Evolutionary conservation across 2,113 vertebrate genomes (phyloP), one percentile per base, ranked within the genome.

Genomic region (Drymodes brunneopygia): DNA sequence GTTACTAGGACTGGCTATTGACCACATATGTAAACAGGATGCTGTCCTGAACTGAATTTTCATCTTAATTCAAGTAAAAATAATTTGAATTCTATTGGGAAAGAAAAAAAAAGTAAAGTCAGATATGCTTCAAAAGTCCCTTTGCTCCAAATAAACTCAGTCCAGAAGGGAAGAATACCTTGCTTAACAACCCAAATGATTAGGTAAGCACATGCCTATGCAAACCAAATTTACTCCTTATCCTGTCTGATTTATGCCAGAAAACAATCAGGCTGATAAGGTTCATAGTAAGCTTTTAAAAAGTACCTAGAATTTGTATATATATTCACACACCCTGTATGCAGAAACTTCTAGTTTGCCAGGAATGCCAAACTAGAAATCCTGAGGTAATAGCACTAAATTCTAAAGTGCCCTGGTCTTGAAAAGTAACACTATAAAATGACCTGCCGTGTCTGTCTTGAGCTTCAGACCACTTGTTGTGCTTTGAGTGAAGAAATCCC

Each of bases 321-420:
- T 44, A 60, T 27, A 77, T 2, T 25, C 24, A 7, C 1, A 9
- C 2, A 45, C 3, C 2, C 18, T 7, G 0, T 23, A 15, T 11
- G 6, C 12, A 64, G 18, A 70, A 90, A 28, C 3, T 48, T 74
- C 25, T 25, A 40, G 35, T 25, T 75, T 71, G 38, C 21, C n/a
- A 74, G 47, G 21, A 84, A 45, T 8, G 9, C 12, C 14, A 73
- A 66, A 56, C 14, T 29, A n/a, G 65, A 74, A 88, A 61, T 25
- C 19, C 22, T 6, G 2, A 58, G 13, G 22, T 19, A 69, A 57
- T 24, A 78, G 7, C 27, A 65, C 36, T n/a, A 61, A 65, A 94
- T 69, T 31, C 35, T 47, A 7, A 54, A 17, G 29, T 22, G 15
- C 3, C 4, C 14, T 25, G 16, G 16, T 14, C 35, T 70, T 53